Conservation (phyloP, 1,140 invertebrate species). For the Pseudomyrmex cubaensis region DNA sequence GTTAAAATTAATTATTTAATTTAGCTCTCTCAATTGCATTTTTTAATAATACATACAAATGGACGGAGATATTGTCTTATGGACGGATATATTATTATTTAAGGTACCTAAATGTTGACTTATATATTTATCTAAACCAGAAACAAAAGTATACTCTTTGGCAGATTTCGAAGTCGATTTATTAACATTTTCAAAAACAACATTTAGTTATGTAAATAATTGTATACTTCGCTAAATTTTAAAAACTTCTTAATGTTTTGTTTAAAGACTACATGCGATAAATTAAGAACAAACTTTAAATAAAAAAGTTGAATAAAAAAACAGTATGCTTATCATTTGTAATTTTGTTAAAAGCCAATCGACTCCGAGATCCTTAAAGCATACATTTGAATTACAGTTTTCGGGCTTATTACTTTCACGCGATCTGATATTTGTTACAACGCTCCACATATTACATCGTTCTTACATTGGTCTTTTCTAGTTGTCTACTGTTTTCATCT, state of each 20-base stretch:
- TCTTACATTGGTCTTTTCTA: neutral
- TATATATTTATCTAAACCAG: neutral
- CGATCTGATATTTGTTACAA: neutral
- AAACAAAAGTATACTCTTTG: conserved; percentile 8
- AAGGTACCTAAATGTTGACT: conserved; percentile 27
- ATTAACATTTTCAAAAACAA: neutral
- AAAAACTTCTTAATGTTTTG: neutral
- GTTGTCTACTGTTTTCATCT: neutral
- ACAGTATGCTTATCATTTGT: neutral
- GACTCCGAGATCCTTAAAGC: conserved; percentile 17
- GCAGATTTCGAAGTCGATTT: conserved; percentile 23
- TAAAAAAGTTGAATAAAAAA: neutral
- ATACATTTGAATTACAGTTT: neutral
- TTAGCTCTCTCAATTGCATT: conserved; percentile 4
- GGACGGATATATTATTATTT: conserved; percentile 37
- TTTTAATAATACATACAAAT: conserved; percentile 3
- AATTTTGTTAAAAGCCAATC: conserved; percentile 1
- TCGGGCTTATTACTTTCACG: no score
- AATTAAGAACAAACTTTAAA: neutral
- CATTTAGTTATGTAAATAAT: neutral
- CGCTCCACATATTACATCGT: neutral
- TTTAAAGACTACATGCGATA: neutral
- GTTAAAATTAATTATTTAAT: conserved; percentile 17
- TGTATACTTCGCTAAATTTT: neutral
- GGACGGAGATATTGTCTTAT: conserved; percentile 20